Conservation (phyloP, 1,140 invertebrate genomes). For the Laupala kohalensis region DNA sequence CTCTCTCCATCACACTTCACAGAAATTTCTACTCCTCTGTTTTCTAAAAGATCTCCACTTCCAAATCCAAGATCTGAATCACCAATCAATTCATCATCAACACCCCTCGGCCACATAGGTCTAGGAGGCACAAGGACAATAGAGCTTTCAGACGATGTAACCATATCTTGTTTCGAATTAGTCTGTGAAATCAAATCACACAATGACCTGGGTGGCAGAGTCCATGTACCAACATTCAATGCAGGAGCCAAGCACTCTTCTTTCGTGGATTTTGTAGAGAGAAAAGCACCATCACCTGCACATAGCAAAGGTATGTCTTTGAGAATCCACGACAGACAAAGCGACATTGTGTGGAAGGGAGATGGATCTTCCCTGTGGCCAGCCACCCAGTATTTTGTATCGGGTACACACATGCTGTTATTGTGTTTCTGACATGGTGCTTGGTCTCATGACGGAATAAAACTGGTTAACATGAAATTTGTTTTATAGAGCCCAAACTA, state of each 20-base stretch:
- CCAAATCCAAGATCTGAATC: no score
- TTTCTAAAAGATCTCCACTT: no score
- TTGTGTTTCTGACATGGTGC: not conserved
- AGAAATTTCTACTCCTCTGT: no score
- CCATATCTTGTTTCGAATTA: not conserved
- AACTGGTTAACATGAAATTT: no score
- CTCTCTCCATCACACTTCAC: no score
- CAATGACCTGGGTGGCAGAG: not conserved
- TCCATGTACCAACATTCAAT: not conserved
- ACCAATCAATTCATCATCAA: no score
- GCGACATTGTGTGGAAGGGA: not conserved
- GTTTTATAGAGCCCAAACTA: no score
- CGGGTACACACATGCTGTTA: not conserved
- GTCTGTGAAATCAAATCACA: not conserved
- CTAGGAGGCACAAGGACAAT: not conserved
- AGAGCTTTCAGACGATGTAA: not conserved
- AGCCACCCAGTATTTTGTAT: not conserved
- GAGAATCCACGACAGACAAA: not conserved
- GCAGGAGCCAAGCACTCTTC: not conserved
- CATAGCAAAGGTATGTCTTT: not conserved
- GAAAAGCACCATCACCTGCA: not conserved
- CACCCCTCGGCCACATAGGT: no score
- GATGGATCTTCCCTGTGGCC: not conserved
- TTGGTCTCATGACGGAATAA: no score
- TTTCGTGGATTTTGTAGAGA: not conserved